Evolutionary conservation across 1,140 invertebrate genomes (phyloP).

Genomic region (Trichomalopsis sarcophagae): DNA sequence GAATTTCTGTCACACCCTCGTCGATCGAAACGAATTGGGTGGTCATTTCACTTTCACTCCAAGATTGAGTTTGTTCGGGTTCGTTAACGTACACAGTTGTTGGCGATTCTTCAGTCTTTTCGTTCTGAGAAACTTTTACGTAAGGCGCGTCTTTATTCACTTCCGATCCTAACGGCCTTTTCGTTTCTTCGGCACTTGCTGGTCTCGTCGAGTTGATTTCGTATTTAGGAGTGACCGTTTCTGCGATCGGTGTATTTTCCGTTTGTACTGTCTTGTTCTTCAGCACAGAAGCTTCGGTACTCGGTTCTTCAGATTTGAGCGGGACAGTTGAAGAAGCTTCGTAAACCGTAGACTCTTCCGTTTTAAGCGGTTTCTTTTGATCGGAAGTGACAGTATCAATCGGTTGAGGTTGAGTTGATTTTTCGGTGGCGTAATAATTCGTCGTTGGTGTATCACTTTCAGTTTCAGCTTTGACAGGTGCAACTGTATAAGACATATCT

Average conservation of each 20-base stretch:
- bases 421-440: conserved; percentile 4
- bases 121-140: not conserved
- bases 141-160: too few relatives aligned
- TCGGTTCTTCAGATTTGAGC: not conserved
- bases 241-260: not conserved
- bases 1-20: conserved; percentile 17
- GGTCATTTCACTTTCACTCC: conserved; percentile 53
- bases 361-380: not conserved
- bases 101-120: not conserved
- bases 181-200: not conserved
- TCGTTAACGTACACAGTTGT: not conserved
- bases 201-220: not conserved
- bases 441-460: not conserved
- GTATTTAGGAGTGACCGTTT: conserved; percentile 13
- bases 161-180: not conserved
- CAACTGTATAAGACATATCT: not conserved
- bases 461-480: not conserved
- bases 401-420: not conserved
- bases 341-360: conserved; percentile 12
- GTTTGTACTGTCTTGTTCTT: conserved; percentile 44
- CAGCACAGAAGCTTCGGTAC: not conserved
- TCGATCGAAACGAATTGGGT: conserved; percentile 58
- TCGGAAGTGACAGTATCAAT: not conserved
- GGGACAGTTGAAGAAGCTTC: not conserved
- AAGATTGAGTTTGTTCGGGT: conserved; percentile 47